A percentile compares a stretch with the other conserved stretches of the same genome.
Evolutionary conservation across 2,797 vertebrate species (phyloP).

Genomic region (Cyclopterus lumpus): DNA sequence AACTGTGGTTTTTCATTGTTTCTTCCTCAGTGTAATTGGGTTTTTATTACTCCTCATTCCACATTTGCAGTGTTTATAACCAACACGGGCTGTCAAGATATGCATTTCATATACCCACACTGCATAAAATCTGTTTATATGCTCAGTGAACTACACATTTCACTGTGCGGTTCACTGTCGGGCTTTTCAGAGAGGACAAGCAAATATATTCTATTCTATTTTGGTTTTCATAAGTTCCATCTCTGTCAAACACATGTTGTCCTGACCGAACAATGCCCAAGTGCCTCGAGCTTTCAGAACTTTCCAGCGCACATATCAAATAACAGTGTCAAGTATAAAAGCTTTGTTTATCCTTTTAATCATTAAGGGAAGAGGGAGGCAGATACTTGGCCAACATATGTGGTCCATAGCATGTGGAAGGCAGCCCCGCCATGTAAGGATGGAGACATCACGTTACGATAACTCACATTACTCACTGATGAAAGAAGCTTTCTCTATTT

Average conservation of each 20-base stretch:
- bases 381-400: slow-evolving; percentile 59
- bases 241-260: slow-evolving; percentile 38
- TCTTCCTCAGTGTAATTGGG: slow-evolving; percentile 26
- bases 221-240: slow-evolving; percentile 22
- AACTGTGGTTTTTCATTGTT: slow-evolving; percentile 39
- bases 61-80: slow-evolving; percentile 52
- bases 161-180: slow-evolving; percentile 23
- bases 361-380: slow-evolving; percentile 32
- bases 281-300: slow-evolving; percentile 30
- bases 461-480: slow-evolving; percentile 49
- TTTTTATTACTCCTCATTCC: slow-evolving; percentile 50
- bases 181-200: slow-evolving; percentile 30
- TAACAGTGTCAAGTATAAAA: slow-evolving; percentile 60
- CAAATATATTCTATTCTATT: slow-evolving; percentile 24
- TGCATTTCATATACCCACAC: slow-evolving; percentile 35
- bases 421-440: slow-evolving; percentile 46
- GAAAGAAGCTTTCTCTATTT: slow-evolving; percentile 52
- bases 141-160: slow-evolving; percentile 42
- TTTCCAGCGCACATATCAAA: slow-evolving; percentile 41
- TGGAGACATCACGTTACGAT: slow-evolving; percentile 33
- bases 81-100: slow-evolving; percentile 20
- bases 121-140: slow-evolving; percentile 54
- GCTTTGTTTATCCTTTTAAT: slow-evolving; percentile 65
- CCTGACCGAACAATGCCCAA: slow-evolving; percentile 48
- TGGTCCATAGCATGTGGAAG: slow-evolving; percentile 65